These are phyloP conservation scores for Apamea crenata DNA, from an alignment of 2,888 invertebrate genomes.

Conservation along the genomic window DNA sequence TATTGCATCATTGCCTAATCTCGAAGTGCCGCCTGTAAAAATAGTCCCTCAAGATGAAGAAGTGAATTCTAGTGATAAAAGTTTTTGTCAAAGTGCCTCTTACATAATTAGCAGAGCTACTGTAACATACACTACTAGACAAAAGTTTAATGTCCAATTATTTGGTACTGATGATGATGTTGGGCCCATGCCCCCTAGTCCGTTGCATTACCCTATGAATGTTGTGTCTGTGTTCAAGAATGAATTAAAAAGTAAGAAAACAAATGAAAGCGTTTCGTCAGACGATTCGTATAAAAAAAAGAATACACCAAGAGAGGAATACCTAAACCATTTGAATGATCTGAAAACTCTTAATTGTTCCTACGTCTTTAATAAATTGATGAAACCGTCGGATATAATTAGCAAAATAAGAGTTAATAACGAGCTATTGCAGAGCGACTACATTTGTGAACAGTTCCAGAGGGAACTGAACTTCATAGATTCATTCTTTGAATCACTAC, in stretches of 20 bases:
- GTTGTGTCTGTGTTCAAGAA: constrained; percentile 84
- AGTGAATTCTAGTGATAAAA: constrained; percentile 68
- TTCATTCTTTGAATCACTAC: constrained; percentile 87
- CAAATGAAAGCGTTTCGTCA: constrained; percentile 50
- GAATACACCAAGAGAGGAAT: constrained; percentile 60
- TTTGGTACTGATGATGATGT: constrained; percentile 76
- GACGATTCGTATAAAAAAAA: constrained; percentile 66
- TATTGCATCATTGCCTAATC: constrained; percentile 77
- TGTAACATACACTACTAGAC: constrained; percentile 84
- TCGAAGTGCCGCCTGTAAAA: constrained; percentile 72
- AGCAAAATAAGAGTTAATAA: constrained; percentile 83
- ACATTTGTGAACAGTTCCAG: constrained; percentile 86
- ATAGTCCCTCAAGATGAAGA: constrained; percentile 69
- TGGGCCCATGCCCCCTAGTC: constrained; percentile 74
- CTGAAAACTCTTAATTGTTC: constrained; percentile 78
- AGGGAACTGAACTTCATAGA: constrained; percentile 87
- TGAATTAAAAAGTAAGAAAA: constrained; percentile 72
- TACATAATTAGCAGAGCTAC: constrained; percentile 84
- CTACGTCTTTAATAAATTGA: constrained; percentile 80
- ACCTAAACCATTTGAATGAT: constrained; percentile 73
- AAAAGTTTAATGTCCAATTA: constrained; percentile 85
- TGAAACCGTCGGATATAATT: constrained; percentile 87
- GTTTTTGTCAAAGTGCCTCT: constrained; percentile 75
- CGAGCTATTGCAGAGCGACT: constrained; percentile 80
- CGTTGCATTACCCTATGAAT: constrained; percentile 82